A percentile compares a stretch with the other conserved stretches of the same genome.
Evolutionary conservation across 53 echinoderm and acorn worm species (phyloP).

Genomic region (Holothuria scabra): DNA sequence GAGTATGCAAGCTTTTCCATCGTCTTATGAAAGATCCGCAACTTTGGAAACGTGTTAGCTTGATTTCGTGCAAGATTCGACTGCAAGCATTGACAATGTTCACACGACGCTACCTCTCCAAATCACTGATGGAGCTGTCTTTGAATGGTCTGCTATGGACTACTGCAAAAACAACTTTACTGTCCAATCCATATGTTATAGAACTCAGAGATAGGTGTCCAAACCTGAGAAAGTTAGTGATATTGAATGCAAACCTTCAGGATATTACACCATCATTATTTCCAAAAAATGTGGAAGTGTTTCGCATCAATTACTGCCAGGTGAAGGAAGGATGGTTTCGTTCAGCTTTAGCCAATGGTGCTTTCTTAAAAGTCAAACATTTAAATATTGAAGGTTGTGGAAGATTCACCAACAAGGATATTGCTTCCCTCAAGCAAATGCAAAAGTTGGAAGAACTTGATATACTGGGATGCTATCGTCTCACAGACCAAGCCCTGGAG

Average conservation of each 20-base stretch:
- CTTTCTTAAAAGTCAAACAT: not conserved
- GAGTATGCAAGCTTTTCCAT: slow-evolving; percentile 40
- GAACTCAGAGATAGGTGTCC: not conserved
- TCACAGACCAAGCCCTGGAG: slow-evolving; percentile 36
- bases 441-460: slow-evolving; percentile 8
- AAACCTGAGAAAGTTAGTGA: slow-evolving; percentile 13
- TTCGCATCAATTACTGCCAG: slow-evolving; percentile 7
- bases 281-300: slow-evolving; percentile 7
- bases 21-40: slow-evolving; percentile 34
- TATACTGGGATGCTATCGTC: slow-evolving; percentile 42
- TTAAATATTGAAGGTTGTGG: slow-evolving; percentile 15
- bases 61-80: not conserved
- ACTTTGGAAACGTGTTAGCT: slow-evolving; percentile 23
- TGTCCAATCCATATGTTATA: slow-evolving; percentile 1
- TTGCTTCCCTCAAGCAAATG: not conserved
- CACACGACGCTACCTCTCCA: slow-evolving; percentile 24
- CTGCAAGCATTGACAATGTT: slow-evolving; percentile 26
- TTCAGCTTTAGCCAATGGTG: slow-evolving; percentile 3
- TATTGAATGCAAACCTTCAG: slow-evolving; percentile 17
- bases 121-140: slow-evolving; percentile 2
- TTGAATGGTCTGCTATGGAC: slow-evolving; percentile 26
- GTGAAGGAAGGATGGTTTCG: slow-evolving; percentile 12
- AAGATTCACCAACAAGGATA: slow-evolving; percentile 23
- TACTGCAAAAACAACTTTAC: slow-evolving; percentile 6
- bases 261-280: not conserved